phyloP scores from a whole-genome alignment of 2,113 vertebrate genomes.

The Zapus hudsonius region DNA sequence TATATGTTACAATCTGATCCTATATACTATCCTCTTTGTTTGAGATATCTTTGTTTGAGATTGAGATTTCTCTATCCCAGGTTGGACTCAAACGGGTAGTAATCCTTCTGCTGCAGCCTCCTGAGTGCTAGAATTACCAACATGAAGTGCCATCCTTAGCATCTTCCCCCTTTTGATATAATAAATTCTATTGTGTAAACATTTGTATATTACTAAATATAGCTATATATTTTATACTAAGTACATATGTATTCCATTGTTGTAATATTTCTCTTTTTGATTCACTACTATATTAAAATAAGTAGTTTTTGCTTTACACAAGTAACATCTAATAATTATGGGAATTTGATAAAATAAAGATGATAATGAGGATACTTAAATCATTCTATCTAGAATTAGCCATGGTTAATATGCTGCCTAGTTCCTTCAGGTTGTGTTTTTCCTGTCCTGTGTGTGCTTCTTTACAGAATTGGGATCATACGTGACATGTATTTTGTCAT shows the following conservation, averaged over 20 bases:
- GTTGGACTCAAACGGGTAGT: not conserved
- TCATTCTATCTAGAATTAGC: not conserved
- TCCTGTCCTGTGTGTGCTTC: not conserved
- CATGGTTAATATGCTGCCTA: not conserved
- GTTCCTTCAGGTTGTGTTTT: not conserved
- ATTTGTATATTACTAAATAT: slow-evolving; percentile 20
- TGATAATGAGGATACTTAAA: not conserved
- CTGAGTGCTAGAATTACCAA: not conserved
- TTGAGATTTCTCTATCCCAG: not conserved
- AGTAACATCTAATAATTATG: not conserved
- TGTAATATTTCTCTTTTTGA: slow-evolving; percentile 4
- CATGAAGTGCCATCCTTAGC: not conserved
- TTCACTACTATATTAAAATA: slow-evolving; percentile 11
- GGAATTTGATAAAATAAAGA: slow-evolving; percentile 19
- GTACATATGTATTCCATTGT: not conserved
- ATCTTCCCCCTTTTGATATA: not conserved
- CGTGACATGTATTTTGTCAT: not conserved
- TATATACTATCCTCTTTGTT: too few species aligned
- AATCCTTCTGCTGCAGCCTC: not conserved
- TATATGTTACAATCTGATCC: too few species aligned
- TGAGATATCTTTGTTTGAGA: not conserved
- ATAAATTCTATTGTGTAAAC: not conserved
- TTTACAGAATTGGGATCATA: not conserved
- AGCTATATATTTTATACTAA: not conserved
- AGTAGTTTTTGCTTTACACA: slow-evolving; percentile 1